A percentile compares a stretch with the other conserved stretches of the same genome.
These are phyloP conservation scores for Coenonympha arcania DNA, from an alignment of 2,888 invertebrate species.

Conservation along the genomic window DNA sequence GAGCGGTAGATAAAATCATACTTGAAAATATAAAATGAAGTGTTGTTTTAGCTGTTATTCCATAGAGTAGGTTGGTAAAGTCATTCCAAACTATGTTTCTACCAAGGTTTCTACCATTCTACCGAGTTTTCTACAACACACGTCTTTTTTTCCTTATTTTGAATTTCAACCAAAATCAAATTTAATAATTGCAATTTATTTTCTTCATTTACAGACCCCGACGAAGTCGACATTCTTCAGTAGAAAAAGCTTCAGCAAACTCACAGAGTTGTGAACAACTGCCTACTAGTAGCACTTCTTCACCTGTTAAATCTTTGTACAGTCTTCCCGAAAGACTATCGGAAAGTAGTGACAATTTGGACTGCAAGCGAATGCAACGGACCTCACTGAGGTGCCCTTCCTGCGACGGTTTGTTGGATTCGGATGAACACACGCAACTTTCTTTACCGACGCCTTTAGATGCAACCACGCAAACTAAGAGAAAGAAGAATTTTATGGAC, in stretches of 20 bases:
- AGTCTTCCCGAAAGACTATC: slow-evolving; percentile 63
- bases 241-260: slow-evolving; percentile 55
- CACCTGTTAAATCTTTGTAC: slow-evolving; percentile 61
- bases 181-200: neutral
- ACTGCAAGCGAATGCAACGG: slow-evolving; percentile 49
- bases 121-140: too few species aligned
- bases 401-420: slow-evolving; percentile 77
- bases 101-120: too few species aligned
- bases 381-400: slow-evolving; percentile 71
- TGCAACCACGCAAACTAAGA: slow-evolving; percentile 75
- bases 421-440: slow-evolving; percentile 68
- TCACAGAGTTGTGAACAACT: slow-evolving; percentile 65
- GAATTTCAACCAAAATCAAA: neutral
- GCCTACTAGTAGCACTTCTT: slow-evolving; percentile 59
- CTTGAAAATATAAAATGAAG: too few species aligned
- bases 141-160: too few species aligned
- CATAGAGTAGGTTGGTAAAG: too few species aligned
- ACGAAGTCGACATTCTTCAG: slow-evolving; percentile 62
- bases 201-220: slow-evolving; percentile 49
- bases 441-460: slow-evolving; percentile 75
- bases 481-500: slow-evolving; percentile 88
- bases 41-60: too few species aligned
- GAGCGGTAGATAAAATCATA: too few species aligned
- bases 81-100: too few species aligned
- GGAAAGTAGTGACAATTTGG: slow-evolving; percentile 58